A percentile compares a stretch with the other conserved stretches of the same genome.
Evolutionary conservation across 2,113 vertebrate genomes (phyloP).

Genomic region (Zosterops lateralis): DNA sequence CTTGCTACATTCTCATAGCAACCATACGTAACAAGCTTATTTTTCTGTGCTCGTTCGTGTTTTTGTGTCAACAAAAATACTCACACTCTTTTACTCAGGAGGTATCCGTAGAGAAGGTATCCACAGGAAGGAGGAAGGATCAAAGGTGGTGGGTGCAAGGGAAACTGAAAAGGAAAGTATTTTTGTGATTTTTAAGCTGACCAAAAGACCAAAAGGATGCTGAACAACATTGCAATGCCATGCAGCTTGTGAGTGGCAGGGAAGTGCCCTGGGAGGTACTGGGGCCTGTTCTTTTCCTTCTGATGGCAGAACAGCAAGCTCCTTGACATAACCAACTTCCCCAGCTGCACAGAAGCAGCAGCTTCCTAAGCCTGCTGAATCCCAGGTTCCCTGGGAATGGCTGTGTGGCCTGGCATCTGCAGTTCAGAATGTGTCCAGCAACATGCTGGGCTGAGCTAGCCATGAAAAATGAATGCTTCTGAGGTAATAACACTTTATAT

Average conservation of each 20-base stretch:
- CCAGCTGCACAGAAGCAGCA: background rate
- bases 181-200: background rate
- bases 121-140: background rate
- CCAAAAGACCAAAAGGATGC: background rate
- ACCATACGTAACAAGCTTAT: background rate
- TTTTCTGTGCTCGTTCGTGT: background rate
- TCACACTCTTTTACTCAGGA: background rate
- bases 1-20: background rate
- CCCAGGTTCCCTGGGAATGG: background rate
- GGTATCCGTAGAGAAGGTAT: too few relatives aligned
- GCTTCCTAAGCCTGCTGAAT: background rate
- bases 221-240: background rate
- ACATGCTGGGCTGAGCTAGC: background rate
- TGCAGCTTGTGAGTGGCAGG: background rate
- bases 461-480: background rate
- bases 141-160: background rate
- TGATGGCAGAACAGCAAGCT: background rate
- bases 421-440: background rate
- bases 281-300: background rate
- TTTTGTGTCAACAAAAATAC: background rate
- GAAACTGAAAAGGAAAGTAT: background rate
- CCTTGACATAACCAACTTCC: background rate
- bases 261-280: fast-evolving
- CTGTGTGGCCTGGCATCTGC: fast-evolving
- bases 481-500: background rate